Evolutionary conservation across 2,113 vertebrate genomes (phyloP).

Genomic region (Orientallactaga bullata): DNA sequence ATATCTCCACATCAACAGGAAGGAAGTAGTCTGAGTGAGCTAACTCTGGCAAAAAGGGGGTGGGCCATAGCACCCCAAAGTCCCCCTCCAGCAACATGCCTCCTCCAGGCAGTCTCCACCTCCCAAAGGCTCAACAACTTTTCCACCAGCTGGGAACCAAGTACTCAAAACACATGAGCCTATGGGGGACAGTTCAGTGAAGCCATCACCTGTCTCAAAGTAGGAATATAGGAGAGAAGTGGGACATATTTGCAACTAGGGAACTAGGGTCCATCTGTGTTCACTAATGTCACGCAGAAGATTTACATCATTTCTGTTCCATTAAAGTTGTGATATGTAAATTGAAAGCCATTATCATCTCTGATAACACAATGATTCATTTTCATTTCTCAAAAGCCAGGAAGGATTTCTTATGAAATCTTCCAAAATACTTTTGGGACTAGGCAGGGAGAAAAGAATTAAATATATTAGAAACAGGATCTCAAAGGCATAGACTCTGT

Average conservation of each 20-base stretch:
- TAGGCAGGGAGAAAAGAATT: not conserved
- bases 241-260: not conserved
- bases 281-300: not conserved
- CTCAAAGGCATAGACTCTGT: not conserved
- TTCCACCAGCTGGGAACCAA: too few species aligned
- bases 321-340: not conserved
- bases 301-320: not conserved
- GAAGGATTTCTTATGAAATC: not conserved
- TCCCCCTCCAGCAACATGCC: too few species aligned
- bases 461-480: not conserved
- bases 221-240: not conserved
- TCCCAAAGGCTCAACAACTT: too few species aligned
- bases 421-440: not conserved
- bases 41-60: too few species aligned
- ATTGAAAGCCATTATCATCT: not conserved
- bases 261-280: not conserved
- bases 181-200: too few species aligned
- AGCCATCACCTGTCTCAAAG: not conserved
- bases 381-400: slow-evolving; percentile 6
- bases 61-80: too few species aligned
- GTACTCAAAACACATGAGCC: too few species aligned
- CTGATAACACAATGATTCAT: not conserved
- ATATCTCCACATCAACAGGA: too few species aligned
- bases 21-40: too few species aligned
- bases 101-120: too few species aligned